A percentile compares a stretch with the other conserved stretches of the same genome.
phyloP scores from a whole-genome alignment of 1,140 invertebrate species.

The Dufourea novaeangliae region DNA sequence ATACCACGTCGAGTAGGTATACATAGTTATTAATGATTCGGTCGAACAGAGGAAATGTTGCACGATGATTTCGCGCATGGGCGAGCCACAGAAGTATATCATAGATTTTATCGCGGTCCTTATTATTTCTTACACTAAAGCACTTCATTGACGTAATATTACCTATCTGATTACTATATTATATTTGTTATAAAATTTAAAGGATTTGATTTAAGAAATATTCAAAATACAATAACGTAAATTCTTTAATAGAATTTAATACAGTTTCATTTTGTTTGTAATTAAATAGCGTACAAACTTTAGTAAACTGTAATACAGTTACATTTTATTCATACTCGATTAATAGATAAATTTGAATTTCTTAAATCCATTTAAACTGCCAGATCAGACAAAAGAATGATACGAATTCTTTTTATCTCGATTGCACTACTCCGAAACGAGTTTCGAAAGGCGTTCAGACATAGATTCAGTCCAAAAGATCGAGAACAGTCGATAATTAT shows the following conservation, averaged over 20 bases:
- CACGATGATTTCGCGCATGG: conserved; percentile 41
- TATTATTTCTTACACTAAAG: conserved; percentile 16
- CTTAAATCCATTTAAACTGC: no score
- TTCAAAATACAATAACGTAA: no score
- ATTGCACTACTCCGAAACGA: no score
- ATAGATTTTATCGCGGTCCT: conserved; percentile 37
- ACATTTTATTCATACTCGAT: no score
- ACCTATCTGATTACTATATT: neutral
- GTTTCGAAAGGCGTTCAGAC: neutral
- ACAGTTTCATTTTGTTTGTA: no score
- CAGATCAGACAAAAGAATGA: no score
- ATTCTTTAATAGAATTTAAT: no score
- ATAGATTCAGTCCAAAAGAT: conserved; percentile 5
- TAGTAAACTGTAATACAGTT: no score
- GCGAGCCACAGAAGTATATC: conserved; percentile 41
- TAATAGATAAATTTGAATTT: no score
- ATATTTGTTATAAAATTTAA: neutral
- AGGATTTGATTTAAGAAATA: no score
- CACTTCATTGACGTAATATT: conserved; percentile 12
- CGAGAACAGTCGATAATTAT: conserved; percentile 28
- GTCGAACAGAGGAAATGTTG: conserved; percentile 34
- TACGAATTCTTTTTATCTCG: no score
- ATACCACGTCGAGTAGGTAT: conserved; percentile 7
- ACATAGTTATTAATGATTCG: conserved; percentile 63
- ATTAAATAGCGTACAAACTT: no score